These are phyloP conservation scores for Hepsetus odoe DNA, from an alignment of 2,113 vertebrate genomes.

Conservation along the genomic window DNA sequence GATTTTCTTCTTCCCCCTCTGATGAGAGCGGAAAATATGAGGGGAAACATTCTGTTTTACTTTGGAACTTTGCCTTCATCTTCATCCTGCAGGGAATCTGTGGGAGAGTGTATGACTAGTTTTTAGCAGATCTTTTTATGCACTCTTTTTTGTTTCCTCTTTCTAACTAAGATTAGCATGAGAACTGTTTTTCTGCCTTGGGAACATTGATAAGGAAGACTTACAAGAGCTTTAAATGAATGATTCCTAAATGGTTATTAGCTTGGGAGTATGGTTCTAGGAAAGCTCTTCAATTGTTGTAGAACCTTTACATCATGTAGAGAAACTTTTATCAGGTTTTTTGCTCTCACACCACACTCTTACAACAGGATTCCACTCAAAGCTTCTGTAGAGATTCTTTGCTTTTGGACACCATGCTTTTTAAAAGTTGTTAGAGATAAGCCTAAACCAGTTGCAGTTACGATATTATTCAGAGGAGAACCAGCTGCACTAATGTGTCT, in stretches of 20 bases:
- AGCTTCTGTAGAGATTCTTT: too few relatives aligned
- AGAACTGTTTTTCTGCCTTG: not conserved
- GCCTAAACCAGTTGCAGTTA: conserved; percentile 11
- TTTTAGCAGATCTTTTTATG: not conserved
- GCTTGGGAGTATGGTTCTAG: too few relatives aligned
- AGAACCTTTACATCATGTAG: too few relatives aligned
- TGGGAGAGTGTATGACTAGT: not conserved
- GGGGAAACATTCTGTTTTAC: not conserved
- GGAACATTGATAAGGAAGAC: conserved; percentile 1
- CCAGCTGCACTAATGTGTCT: conserved; percentile 27
- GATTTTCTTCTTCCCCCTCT: not conserved
- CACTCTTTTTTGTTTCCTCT: not conserved
- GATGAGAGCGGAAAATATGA: not conserved
- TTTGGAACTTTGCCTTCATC: not conserved
- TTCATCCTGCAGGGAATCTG: not conserved
- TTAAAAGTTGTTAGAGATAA: not conserved
- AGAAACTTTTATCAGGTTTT: too few relatives aligned
- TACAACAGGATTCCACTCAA: too few relatives aligned
- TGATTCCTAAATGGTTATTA: too few relatives aligned
- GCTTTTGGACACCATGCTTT: too few relatives aligned
- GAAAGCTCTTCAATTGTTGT: too few relatives aligned
- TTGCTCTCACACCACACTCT: too few relatives aligned
- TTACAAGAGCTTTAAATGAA: conserved; percentile 3
- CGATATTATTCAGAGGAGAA: conserved; percentile 16
- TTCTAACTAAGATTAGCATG: not conserved